Base-by-base conservation (phyloP, 2,797 vertebrate species). In the Chloroceryle inda region DNA sequence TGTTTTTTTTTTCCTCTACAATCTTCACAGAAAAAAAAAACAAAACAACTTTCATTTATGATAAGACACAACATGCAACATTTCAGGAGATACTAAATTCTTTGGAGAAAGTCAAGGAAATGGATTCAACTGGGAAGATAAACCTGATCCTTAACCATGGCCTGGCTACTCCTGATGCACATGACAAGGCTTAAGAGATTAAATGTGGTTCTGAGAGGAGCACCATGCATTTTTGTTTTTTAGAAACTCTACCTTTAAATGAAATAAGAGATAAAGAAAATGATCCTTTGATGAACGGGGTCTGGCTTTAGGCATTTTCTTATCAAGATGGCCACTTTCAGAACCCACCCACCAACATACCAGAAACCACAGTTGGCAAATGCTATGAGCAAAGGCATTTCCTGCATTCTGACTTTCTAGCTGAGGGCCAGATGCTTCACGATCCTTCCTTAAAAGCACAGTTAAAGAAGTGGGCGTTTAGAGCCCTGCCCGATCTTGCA, bases 311-410 rank as follows among this genome's bases (percentile, higher is more conserved):
- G 91, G 91, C 94, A 82, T 95, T 93, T 90, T 71, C 89, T 96
- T 97, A 96, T 95, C 95, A 74, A 92, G 95, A 97, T 96, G 83
- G 59, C 87, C 80, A 84, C 0, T 4, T 62, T 53, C 80, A 84
- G 93, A 95, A 95, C 96, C 77, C 91, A 94, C 94, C 89, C 94
- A 93, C 95, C 96, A 95, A 85, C 91, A 97, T 85, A 95, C 77
- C 95, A 97, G 91, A 97, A 96, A 96, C 91, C 93, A 93, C 85
- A 95, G 71, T 0, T 94, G 95, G 96, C 93, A 96, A 81, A 94
- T 20, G 71, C 67, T 85, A 12, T 1, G 0, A 12, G 13, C 49
- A 79, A 80, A 97, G 96, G 94, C 93, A 97, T 96, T 97, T 96
- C 95, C 96, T 97, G 94, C 40, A 0, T 77, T 74, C 89, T 82